Conservation (phyloP, 2,888 invertebrate genomes). For the Euzetes globulus region DNA sequence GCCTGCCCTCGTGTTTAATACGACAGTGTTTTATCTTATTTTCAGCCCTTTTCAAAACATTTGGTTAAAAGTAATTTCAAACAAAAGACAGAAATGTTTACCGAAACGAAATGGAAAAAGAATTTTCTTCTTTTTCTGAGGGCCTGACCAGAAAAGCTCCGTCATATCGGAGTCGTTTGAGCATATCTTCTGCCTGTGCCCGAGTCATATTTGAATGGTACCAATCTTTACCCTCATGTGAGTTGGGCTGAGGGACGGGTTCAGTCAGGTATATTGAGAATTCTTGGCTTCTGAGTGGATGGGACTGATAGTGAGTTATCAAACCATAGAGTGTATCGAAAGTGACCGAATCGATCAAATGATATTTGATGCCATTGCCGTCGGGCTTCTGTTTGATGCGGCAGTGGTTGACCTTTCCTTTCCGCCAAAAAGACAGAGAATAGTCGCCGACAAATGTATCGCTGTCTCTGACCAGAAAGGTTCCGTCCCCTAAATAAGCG, state of each 20-base stretch:
- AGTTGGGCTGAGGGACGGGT: slow-evolving; percentile 85
- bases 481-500: slow-evolving; percentile 68
- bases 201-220: slow-evolving; percentile 74
- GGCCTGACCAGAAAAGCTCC: slow-evolving; percentile 91
- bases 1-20: slow-evolving; percentile 80
- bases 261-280: slow-evolving; percentile 78
- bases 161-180: slow-evolving; percentile 73
- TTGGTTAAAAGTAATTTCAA: not conserved
- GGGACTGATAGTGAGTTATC: slow-evolving; percentile 77
- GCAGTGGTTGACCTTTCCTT: slow-evolving; percentile 79
- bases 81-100: not conserved
- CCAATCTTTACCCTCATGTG: slow-evolving; percentile 85
- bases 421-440: slow-evolving; percentile 84
- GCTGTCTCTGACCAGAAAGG: slow-evolving; percentile 81
- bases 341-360: slow-evolving; percentile 73
- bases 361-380: slow-evolving; percentile 73
- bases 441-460: slow-evolving; percentile 95
- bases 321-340: slow-evolving; percentile 88
- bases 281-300: slow-evolving; percentile 79
- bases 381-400: slow-evolving; percentile 70
- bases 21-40: slow-evolving; percentile 94
- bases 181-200: slow-evolving; percentile 74
- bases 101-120: slow-evolving; percentile 87
- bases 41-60: slow-evolving; percentile 68
- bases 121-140: slow-evolving; percentile 73